Base-by-base conservation (phyloP, 2,113 vertebrate species). In the Geothlypis trichas region DNA sequence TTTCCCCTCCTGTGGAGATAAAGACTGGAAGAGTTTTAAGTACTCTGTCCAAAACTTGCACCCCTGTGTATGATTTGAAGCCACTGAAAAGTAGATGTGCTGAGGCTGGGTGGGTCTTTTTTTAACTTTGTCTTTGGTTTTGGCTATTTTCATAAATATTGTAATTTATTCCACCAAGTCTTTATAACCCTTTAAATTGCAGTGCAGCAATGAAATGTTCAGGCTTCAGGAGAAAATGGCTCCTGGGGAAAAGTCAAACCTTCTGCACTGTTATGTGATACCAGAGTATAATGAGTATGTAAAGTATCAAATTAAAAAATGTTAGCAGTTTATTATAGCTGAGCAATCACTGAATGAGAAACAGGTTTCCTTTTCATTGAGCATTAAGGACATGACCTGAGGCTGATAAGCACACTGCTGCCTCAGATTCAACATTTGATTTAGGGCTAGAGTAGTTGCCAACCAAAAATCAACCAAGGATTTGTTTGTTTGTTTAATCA, bases 301-400 rank as follows among this genome's bases (percentile, higher is more conserved):
- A 97, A 97, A 97, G 71, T 92, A 97, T 94, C 95, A 98, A 97
- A 97, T 97, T 98, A 95, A 97, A 96, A 98, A 97, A 93, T 92
- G 82, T 79, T 97, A 91, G 76, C 72, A 86, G 82, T 97, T 97
- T 97, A 95, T 97, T 97, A 97, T 93, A 97, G 93, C 92, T 94
- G 84, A 98, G 89, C 87, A 97, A 97, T 97, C 96, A 94, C 73
- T 85, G 92, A 97, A 97, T 97, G 91, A 97, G 96, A 97, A 98
- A 91, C 84, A 97, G 84, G 87, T 97, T 97, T 97, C 74, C 54
- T 86, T 97, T 97, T 97, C 96, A 97, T 31, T 95, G 93, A 97
- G 81, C 91, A 96, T 95, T 95, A 97, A 98, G 84, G 90, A 97
- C 90, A 90, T 96, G 97, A 97, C 95, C 95, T 95, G 77, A 72